Evolutionary conservation across 2,888 invertebrate species (phyloP).

Genomic region (Tetrapedia diversipes): DNA sequence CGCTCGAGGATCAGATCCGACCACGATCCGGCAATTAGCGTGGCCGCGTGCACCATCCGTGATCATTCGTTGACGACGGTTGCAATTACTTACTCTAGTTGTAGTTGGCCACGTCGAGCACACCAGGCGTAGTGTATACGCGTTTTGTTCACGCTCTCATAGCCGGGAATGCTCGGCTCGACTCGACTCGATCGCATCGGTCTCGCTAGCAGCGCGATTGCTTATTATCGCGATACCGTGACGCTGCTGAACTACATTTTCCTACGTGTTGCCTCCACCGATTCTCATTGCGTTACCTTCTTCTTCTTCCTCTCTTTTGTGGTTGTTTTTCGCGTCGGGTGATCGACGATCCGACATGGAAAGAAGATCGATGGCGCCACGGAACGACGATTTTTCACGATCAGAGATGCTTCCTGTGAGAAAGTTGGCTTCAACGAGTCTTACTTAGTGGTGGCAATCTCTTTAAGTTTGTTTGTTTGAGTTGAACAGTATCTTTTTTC

Average conservation of each 20-base stretch:
- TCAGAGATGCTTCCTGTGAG: background rate
- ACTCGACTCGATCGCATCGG: constrained; percentile 41
- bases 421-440: constrained; percentile 1
- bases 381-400: background rate
- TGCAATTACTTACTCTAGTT: constrained; percentile 67
- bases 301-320: background rate
- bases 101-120: constrained; percentile 28
- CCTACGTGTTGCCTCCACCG: background rate
- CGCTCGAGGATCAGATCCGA: constrained; percentile 22
- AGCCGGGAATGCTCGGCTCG: constrained; percentile 60
- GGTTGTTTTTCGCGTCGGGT: background rate
- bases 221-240: constrained; percentile 52
- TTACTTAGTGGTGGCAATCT: too few relatives aligned
- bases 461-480: too few relatives aligned
- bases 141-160: constrained; percentile 76
- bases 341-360: background rate
- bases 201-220: constrained; percentile 30
- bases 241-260: constrained; percentile 61
- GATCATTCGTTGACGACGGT: constrained; percentile 57
- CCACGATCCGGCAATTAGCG: constrained; percentile 54
- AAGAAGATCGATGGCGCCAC: background rate
- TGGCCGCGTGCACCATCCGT: constrained; percentile 47
- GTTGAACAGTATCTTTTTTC: too few relatives aligned
- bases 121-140: constrained; percentile 38
- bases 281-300: background rate